Evolutionary conservation across 1,140 invertebrate genomes (phyloP).

Genomic region (Batillaria attramentaria): DNA sequence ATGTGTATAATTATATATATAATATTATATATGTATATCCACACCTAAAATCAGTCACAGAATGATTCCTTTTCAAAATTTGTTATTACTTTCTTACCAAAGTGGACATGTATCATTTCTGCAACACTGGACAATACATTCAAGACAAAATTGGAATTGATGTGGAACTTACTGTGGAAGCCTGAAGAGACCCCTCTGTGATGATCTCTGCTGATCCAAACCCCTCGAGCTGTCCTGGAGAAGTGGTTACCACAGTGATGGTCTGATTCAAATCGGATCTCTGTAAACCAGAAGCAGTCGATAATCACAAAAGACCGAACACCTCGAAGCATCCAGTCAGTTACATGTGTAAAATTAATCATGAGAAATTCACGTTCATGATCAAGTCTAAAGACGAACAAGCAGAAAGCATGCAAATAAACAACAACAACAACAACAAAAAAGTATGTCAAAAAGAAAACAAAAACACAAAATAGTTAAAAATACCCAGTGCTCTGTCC

Average conservation of each 20-base stretch:
- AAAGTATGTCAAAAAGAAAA: too few species aligned
- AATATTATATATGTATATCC: too few species aligned
- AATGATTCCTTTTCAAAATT: too few species aligned
- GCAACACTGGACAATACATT: too few species aligned
- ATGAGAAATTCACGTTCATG: neutral
- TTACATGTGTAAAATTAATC: neutral
- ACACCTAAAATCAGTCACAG: too few species aligned
- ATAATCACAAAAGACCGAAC: neutral
- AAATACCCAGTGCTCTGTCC: too few species aligned
- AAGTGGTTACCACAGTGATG: slow-evolving; percentile 31
- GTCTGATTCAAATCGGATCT: slow-evolving; percentile 27
- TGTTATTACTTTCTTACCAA: too few species aligned
- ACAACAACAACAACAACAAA: too few species aligned
- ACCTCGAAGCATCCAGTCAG: neutral
- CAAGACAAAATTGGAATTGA: too few species aligned
- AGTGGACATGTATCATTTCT: too few species aligned
- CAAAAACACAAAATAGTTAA: too few species aligned
- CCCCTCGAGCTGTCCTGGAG: slow-evolving; percentile 8
- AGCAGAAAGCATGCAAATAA: neutral
- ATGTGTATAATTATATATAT: too few species aligned
- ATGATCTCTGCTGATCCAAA: slow-evolving; percentile 26
- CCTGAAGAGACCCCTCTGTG: slow-evolving; percentile 18
- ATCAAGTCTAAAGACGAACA: neutral
- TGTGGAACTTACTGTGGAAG: slow-evolving; percentile 22
- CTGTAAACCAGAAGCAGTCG: slow-evolving; percentile 1